These are phyloP conservation scores for Netelia inedita DNA, from an alignment of 2,888 invertebrate species.

Conservation along the genomic window DNA sequence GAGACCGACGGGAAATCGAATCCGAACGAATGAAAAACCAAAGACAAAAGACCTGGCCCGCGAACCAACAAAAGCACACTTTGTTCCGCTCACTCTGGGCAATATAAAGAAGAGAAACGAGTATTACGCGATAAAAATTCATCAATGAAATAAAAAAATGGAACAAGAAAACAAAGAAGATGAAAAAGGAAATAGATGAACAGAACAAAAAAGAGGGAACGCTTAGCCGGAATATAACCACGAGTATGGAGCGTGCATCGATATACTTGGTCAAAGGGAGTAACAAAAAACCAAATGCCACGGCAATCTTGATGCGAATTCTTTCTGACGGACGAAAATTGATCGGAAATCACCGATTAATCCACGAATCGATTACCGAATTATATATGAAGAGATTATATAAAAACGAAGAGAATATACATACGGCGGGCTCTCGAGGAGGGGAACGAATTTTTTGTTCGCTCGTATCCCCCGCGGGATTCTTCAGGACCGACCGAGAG, in stretches of 20 bases:
- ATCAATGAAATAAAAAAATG: constrained; percentile 32
- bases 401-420: constrained; percentile 49
- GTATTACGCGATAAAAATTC: constrained; percentile 49
- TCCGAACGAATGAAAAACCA: constrained; percentile 57
- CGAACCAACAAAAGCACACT: constrained; percentile 40
- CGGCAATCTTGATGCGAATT: constrained; percentile 39
- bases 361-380: constrained; percentile 63
- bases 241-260: not conserved
- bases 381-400: constrained; percentile 55
- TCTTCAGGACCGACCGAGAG: constrained; percentile 48
- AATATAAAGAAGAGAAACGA: constrained; percentile 38
- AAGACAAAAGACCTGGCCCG: constrained; percentile 46
- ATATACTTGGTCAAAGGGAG: constrained; percentile 11
- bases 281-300: constrained; percentile 6
- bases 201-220: not conserved
- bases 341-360: constrained; percentile 60
- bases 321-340: constrained; percentile 45
- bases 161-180: not conserved
- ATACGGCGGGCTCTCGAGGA: constrained; percentile 30
- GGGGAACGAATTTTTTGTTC: constrained; percentile 37
- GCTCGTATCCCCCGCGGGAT: constrained; percentile 41
- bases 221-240: constrained; percentile 1
- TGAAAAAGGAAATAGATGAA: not conserved
- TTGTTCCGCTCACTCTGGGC: constrained; percentile 16
- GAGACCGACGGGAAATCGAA: constrained; percentile 41